phyloP scores from a whole-genome alignment of 2,797 vertebrate genomes.

The Oreochromis mossambicus region DNA sequence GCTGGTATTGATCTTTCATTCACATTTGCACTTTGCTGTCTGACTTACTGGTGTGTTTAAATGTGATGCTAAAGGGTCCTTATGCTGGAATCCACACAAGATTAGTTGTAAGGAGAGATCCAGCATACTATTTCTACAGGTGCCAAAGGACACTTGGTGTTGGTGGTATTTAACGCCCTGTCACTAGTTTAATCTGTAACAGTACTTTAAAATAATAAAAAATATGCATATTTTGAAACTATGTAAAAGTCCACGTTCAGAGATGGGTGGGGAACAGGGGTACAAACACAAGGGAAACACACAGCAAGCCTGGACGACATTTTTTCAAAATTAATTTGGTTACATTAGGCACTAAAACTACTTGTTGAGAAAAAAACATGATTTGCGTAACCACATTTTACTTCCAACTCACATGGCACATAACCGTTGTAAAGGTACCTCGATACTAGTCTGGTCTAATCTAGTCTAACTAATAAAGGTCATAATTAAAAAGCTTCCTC shows the following conservation, averaged over 20 bases:
- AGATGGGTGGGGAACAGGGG: neutral
- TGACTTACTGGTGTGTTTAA: neutral
- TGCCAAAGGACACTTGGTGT: neutral
- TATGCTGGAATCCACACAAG: neutral
- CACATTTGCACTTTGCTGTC: neutral
- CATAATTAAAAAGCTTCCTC: neutral
- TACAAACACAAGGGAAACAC: neutral
- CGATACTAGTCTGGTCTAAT: neutral
- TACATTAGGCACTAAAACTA: neutral
- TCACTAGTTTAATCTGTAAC: neutral
- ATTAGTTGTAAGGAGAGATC: neutral
- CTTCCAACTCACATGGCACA: neutral
- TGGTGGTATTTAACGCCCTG: neutral
- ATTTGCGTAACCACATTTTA: neutral
- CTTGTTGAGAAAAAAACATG: rapidly evolving
- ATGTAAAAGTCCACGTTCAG: neutral
- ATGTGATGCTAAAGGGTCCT: neutral
- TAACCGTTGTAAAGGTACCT: neutral
- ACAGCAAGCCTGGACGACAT: neutral
- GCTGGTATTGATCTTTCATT: constrained; percentile 24
- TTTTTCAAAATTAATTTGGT: neutral
- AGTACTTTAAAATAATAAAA: neutral
- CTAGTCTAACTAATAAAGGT: neutral
- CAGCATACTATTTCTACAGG: neutral
- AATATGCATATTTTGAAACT: neutral